Evolutionary conservation across 2,888 invertebrate genomes (phyloP), one percentile per base, ranked within the genome.

Genomic region (Phyllotreta cruciferae): DNA sequence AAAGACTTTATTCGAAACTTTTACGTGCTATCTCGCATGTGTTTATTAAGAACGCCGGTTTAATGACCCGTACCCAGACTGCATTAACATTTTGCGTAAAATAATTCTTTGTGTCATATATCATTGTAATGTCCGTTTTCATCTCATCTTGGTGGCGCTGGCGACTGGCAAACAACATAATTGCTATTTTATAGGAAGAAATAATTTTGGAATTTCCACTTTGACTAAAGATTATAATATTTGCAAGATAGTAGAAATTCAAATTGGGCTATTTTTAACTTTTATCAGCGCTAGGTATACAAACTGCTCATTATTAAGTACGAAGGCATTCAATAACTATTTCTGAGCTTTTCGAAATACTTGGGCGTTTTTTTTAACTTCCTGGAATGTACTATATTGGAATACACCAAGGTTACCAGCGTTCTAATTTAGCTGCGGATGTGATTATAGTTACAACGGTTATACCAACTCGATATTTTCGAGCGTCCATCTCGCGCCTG

Each of bases 401-500:
- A 24, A 24, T 24, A 24, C 24, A 24, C 24, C 39, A 61, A 55
- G 62, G 55, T 42, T 55, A 41, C 24, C 45, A 38, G 37, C 56
- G 44, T 55, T 47, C 34, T 54, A 52, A 54, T 61, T 42, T 55
- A 44, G 45, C 36, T 44, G 34, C 41, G 36, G 8, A 14, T 49
- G 8, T 36, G 8, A 4, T 35, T 52, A 24, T 24, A 24, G 24
- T 24, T 24, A n/a, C n/a, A 24, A 24, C 24, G 4, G 24, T 24
- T 24, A 24, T 24, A 24, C 24, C 36, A 37, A 52, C 52, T 36
- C 49, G 10, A 38, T 52, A 52, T 37, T 34, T 47, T 7, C 11
- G 8, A 7, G 52, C n/a, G 52, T 5, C 52, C 4, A 14, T 10
- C 38, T 53, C 52, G n/a, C 24, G 58, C 38, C 57, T 14, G 54